Evolutionary conservation across 1,140 invertebrate species (phyloP).

Genomic region (Apis cerana): DNA sequence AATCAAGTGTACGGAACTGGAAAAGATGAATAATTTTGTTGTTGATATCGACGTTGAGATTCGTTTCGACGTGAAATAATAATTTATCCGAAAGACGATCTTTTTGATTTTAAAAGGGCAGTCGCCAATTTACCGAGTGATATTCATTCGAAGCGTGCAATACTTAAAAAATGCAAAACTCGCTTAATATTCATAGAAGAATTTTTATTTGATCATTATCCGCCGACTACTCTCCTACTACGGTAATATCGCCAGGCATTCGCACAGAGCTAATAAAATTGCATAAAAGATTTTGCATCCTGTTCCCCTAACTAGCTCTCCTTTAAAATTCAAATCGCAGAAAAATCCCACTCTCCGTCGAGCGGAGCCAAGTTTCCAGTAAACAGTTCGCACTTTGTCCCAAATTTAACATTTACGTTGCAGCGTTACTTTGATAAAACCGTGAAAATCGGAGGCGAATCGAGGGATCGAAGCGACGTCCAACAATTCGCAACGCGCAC

Average conservation of each 20-base stretch:
- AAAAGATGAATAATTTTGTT: too few relatives aligned
- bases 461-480: not conserved
- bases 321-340: not conserved
- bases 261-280: not conserved
- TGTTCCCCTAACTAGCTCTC: not conserved
- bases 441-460: not conserved
- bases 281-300: not conserved
- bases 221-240: not conserved
- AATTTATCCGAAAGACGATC: too few relatives aligned
- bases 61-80: too few relatives aligned
- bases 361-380: too few relatives aligned
- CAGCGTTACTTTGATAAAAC: too few relatives aligned
- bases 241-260: not conserved
- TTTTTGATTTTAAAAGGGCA: not conserved
- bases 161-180: not conserved
- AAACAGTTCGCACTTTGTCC: not conserved
- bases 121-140: not conserved
- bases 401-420: not conserved
- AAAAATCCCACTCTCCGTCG: not conserved
- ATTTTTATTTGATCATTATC: not conserved
- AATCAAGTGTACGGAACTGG: too few relatives aligned
- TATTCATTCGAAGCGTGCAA: not conserved
- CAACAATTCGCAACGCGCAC: conserved; percentile 3
- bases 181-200: not conserved
- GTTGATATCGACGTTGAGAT: too few relatives aligned